phyloP scores from a whole-genome alignment of 2,797 vertebrate genomes.

The Periparus ater region DNA sequence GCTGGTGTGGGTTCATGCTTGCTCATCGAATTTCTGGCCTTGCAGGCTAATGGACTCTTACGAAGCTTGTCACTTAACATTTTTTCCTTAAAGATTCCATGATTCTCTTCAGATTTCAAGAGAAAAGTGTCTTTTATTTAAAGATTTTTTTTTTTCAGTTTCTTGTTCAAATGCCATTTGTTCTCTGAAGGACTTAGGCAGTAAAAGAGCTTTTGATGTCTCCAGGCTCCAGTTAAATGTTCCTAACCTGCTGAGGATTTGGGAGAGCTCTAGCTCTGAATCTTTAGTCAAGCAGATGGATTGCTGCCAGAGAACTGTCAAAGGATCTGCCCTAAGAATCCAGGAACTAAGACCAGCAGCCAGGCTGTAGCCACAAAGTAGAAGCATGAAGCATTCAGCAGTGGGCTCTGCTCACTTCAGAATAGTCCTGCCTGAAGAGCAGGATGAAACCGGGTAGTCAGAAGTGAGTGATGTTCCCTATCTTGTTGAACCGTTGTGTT shows the following conservation, averaged over 20 bases:
- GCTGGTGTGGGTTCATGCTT: not conserved
- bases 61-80: not conserved
- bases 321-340: not conserved
- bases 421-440: not conserved
- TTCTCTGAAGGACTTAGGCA: not conserved
- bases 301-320: not conserved
- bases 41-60: not conserved
- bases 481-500: not conserved
- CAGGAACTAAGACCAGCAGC: not conserved
- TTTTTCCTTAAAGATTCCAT: not conserved
- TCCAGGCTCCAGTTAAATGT: not conserved
- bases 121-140: not conserved
- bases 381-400: not conserved
- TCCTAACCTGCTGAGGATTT: not conserved
- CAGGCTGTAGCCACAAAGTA: not conserved
- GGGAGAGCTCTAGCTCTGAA: not conserved
- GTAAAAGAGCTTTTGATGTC: not conserved
- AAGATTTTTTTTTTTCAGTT: not conserved
- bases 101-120: not conserved
- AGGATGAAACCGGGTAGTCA: not conserved
- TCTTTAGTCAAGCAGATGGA: not conserved
- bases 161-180: fast-evolving
- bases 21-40: not conserved
- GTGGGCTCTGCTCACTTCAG: not conserved
- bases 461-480: not conserved